Percentiles rank a stretch among this genome's conserved stretches.
These are phyloP conservation scores for Anser brachyrhynchus DNA, from an alignment of 2,113 vertebrate species.

Conservation along the genomic window DNA sequence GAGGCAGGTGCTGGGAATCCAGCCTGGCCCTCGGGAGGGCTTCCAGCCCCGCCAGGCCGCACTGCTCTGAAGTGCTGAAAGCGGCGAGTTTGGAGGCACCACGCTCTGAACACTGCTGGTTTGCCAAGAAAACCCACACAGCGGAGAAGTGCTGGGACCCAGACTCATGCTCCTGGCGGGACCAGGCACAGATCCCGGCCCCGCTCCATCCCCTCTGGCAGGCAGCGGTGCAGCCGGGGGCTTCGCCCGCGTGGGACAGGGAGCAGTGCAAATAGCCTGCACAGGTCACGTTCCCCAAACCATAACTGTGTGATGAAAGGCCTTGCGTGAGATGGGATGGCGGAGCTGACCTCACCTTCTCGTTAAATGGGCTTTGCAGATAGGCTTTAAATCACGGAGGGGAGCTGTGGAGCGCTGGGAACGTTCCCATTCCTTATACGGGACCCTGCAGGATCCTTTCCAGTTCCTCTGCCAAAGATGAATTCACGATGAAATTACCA, in stretches of 20 bases:
- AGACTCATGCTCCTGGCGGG: not conserved
- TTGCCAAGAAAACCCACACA: not conserved
- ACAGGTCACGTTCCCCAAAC: too few relatives aligned
- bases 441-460: not conserved
- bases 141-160: not conserved
- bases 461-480: not conserved
- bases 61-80: not conserved
- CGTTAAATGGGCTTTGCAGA: not conserved
- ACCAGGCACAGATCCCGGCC: not conserved
- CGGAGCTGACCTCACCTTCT: not conserved
- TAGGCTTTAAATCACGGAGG: not conserved
- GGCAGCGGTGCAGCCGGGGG: not conserved
- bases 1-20: too few relatives aligned
- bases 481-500: not conserved
- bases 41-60: not conserved
- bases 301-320: not conserved
- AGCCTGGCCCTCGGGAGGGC: not conserved
- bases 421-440: not conserved
- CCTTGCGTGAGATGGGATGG: not conserved
- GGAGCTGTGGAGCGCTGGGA: not conserved
- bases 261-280: fast-evolving
- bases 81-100: fast-evolving
- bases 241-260: not conserved
- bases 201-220: not conserved
- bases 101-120: too few relatives aligned